phyloP scores from a whole-genome alignment of 2,888 invertebrate genomes.

The Tetanocera ferruginea region DNA sequence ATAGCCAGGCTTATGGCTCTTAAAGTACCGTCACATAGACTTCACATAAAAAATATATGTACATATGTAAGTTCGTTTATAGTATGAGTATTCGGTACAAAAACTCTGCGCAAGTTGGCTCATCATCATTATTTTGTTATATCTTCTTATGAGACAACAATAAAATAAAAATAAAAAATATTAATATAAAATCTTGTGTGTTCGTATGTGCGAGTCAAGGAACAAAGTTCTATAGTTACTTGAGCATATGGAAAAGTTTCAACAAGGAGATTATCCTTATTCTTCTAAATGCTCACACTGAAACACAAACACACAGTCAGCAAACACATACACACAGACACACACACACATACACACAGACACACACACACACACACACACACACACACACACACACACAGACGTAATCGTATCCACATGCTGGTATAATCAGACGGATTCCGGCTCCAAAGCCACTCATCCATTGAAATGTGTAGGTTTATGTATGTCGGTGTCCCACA shows the following conservation, averaged over 20 bases:
- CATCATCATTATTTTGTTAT: conserved; percentile 8
- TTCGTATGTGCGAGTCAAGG: not conserved
- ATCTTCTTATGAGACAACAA: not conserved
- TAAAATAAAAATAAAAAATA: not conserved
- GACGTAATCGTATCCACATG: not conserved
- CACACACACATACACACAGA: not conserved
- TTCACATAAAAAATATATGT: no score
- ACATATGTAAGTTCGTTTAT: no score
- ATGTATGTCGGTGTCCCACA: not conserved
- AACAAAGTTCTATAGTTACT: conserved; percentile 5
- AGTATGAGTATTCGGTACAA: no score
- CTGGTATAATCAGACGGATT: not conserved
- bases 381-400: not conserved
- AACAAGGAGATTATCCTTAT: conserved; percentile 37
- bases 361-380: no score
- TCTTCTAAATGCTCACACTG: conserved; percentile 27
- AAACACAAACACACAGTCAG: not conserved
- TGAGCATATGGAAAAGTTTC: conserved; percentile 30
- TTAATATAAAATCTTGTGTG: no score
- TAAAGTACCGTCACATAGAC: no score
- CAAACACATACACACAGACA: not conserved
- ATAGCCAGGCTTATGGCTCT: no score
- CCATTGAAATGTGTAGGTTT: conserved; percentile 7
- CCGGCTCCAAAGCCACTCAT: conserved; percentile 13
- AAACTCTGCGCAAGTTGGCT: not conserved